phyloP scores from a whole-genome alignment of 2,113 vertebrate genomes.

The Pseudorasbora parva region DNA sequence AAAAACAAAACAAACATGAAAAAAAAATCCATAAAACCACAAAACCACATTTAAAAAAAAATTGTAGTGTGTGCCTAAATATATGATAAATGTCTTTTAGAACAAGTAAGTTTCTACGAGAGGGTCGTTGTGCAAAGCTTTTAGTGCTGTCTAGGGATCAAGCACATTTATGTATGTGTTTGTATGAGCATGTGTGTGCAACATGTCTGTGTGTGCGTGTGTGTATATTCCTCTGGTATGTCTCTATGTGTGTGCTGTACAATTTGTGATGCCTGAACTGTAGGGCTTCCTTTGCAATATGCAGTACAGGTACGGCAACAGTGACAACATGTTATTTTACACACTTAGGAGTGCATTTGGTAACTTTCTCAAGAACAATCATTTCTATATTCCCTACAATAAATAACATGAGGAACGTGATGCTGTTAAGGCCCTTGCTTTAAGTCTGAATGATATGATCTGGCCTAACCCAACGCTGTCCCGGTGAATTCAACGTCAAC shows the following conservation, averaged over 20 bases:
- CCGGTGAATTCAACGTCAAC: neutral
- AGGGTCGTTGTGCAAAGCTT: constrained; percentile 74
- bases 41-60: constrained; percentile 61
- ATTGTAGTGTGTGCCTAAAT: constrained; percentile 71
- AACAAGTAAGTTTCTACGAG: constrained; percentile 64
- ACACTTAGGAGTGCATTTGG: constrained; percentile 62
- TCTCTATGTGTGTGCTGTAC: constrained; percentile 32
- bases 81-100: constrained; percentile 54
- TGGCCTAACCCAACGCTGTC: neutral
- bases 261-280: constrained; percentile 70
- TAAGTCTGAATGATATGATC: neutral
- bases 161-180: constrained; percentile 23
- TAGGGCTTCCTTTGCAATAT: constrained; percentile 83
- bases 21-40: constrained; percentile 61
- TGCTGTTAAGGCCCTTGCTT: constrained; percentile 16
- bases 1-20: constrained; percentile 52
- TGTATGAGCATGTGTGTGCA: constrained; percentile 59
- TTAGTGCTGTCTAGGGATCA: constrained; percentile 50
- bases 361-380: constrained; percentile 58
- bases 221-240: constrained; percentile 48
- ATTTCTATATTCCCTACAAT: constrained; percentile 24
- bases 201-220: constrained; percentile 65
- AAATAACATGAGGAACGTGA: neutral
- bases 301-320: constrained; percentile 78
- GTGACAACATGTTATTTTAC: constrained; percentile 52